Percentiles rank a stretch among this genome's conserved stretches.
Evolutionary conservation across 2,888 invertebrate genomes (phyloP).

Genomic region (Parapristionchus giblindavisi): DNA sequence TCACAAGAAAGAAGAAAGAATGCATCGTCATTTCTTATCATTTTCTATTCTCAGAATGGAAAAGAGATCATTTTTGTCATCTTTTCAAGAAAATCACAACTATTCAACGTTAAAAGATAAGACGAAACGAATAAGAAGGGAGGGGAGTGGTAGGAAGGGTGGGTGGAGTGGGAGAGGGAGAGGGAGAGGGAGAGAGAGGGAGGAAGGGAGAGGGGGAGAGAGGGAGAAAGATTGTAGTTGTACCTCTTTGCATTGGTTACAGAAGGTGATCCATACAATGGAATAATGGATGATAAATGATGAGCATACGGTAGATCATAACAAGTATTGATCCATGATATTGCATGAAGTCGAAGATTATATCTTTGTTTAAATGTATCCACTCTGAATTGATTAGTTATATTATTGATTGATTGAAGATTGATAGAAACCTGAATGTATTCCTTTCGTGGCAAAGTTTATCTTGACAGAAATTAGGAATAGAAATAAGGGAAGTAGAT

Average conservation of each 20-base stretch:
- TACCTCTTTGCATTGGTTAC: constrained; percentile 13
- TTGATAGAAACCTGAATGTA: constrained; percentile 20
- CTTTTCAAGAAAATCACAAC: no score
- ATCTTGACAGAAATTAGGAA: constrained; percentile 18
- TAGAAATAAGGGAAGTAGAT: constrained; percentile 39
- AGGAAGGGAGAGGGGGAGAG: background rate
- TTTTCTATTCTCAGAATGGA: background rate
- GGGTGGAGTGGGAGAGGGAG: background rate
- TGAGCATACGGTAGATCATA: constrained; percentile 19
- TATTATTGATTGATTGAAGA: background rate
- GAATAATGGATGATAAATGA: background rate
- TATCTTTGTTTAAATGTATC: constrained; percentile 22
- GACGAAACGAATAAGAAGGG: background rate
- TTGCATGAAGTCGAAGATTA: background rate
- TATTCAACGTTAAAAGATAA: no score
- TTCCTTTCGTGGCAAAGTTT: constrained; percentile 26
- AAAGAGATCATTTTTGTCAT: background rate
- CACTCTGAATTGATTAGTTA: background rate
- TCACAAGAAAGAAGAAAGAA: background rate
- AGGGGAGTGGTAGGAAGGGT: background rate
- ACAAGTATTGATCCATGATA: constrained; percentile 6
- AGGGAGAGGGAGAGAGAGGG: background rate
- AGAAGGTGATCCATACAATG: constrained; percentile 17
- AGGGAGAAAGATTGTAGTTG: background rate
- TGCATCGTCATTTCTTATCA: background rate